phyloP scores from a whole-genome alignment of 1,140 invertebrate genomes.

The Agrypnia vestita region DNA sequence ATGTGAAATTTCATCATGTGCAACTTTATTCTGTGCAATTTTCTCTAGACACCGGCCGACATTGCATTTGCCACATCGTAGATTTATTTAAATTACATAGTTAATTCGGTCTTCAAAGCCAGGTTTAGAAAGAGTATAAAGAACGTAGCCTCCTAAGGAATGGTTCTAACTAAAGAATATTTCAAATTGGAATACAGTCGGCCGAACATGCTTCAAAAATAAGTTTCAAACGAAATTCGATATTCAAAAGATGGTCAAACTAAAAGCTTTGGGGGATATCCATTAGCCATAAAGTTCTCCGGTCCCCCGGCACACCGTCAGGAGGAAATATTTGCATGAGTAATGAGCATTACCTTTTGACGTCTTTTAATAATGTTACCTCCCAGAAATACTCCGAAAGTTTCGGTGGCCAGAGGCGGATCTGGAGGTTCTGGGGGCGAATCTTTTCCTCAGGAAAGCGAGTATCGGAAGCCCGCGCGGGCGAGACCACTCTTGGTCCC shows the following conservation, averaged over 20 bases:
- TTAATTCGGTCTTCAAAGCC: neutral
- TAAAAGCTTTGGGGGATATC: constrained; percentile 22
- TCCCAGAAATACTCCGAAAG: constrained; percentile 16
- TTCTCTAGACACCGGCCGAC: no score
- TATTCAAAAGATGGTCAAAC: constrained; percentile 26
- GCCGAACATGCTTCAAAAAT: neutral
- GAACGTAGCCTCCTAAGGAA: neutral
- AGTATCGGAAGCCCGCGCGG: constrained; percentile 21
- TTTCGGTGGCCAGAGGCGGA: constrained; percentile 52
- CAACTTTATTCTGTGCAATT: no score
- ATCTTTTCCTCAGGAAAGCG: constrained; percentile 35
- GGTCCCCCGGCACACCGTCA: neutral
- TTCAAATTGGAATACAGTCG: neutral
- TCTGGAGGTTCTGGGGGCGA: constrained; percentile 50
- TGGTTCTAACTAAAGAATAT: neutral
- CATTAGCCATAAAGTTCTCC: constrained; percentile 33
- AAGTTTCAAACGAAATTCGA: constrained; percentile 26
- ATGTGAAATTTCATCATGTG: no score
- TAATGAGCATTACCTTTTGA: constrained; percentile 58
- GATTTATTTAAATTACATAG: neutral
- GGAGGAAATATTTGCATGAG: constrained; percentile 56
- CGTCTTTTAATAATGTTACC: constrained; percentile 57
- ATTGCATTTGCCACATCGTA: no score
- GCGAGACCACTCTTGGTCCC: neutral
- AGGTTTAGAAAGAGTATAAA: neutral